A percentile compares a stretch with the other conserved stretches of the same genome.
These are phyloP conservation scores for Ecliptopera silaceata DNA, from an alignment of 2,888 invertebrate genomes.

Conservation along the genomic window DNA sequence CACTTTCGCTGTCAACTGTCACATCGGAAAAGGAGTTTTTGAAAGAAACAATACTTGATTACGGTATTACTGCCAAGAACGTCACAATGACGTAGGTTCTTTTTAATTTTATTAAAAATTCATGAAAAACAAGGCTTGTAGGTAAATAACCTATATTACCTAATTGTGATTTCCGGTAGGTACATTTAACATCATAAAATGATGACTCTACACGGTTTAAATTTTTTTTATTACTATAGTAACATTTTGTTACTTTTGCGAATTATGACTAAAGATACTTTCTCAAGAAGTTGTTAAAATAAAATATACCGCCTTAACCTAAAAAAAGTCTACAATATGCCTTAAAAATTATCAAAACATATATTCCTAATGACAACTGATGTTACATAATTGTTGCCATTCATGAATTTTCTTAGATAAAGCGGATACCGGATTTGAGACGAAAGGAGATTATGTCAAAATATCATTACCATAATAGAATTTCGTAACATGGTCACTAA, in stretches of 20 bases:
- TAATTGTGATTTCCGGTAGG: no score
- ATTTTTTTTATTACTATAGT: no score
- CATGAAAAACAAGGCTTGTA: not conserved
- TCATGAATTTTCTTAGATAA: not conserved
- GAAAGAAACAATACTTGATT: constrained; percentile 14
- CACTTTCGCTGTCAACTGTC: constrained; percentile 24
- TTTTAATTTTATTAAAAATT: not conserved
- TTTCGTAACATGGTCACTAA: constrained; percentile 12
- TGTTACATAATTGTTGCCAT: not conserved
- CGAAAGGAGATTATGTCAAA: constrained; percentile 4
- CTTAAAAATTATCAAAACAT: no score
- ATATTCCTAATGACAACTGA: no score
- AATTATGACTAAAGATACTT: no score
- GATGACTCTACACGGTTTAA: no score
- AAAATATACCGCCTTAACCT: no score
- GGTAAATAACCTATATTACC: not conserved
- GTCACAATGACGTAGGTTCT: constrained; percentile 11
- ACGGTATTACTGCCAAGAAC: constrained; percentile 20
- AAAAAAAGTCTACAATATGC: no score
- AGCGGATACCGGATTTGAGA: not conserved
- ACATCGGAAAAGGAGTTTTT: constrained; percentile 13
- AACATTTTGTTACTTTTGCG: no score
- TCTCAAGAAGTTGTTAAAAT: no score
- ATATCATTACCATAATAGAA: constrained; percentile 6
- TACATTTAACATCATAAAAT: no score